A percentile compares a stretch with the other conserved stretches of the same genome.
These are phyloP conservation scores for Drosophila fungiperda DNA, from an alignment of 2,888 invertebrate genomes.

Conservation along the genomic window DNA sequence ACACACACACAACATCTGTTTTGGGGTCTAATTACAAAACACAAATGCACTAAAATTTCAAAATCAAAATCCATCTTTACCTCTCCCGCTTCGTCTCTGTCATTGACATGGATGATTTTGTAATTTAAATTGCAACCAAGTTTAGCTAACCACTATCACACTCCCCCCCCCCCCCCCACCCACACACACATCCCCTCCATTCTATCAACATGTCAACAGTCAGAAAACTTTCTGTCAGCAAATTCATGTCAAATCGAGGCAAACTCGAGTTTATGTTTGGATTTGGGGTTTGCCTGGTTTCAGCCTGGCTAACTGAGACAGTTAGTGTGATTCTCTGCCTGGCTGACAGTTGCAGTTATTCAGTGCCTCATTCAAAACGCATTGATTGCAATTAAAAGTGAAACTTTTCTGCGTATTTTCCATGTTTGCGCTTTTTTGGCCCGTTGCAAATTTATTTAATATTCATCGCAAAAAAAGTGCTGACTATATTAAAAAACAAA, in stretches of 20 bases:
- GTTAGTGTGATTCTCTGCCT: not conserved
- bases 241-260: constrained; percentile 60
- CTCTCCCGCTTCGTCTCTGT: constrained; percentile 26
- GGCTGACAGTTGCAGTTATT: constrained; percentile 12
- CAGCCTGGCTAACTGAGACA: constrained; percentile 21
- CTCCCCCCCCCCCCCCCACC: not conserved
- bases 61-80: constrained; percentile 27
- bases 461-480: not conserved
- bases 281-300: not conserved
- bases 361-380: constrained; percentile 54
- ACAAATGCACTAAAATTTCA: constrained; percentile 74
- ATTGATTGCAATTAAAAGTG: constrained; percentile 60
- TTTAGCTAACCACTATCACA: constrained; percentile 14
- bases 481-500: constrained; percentile 10
- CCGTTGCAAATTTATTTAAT: constrained; percentile 16
- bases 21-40: constrained; percentile 73
- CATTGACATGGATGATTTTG: constrained; percentile 71
- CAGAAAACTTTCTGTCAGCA: constrained; percentile 74
- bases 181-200: not conserved
- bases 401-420: constrained; percentile 57
- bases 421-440: constrained; percentile 39
- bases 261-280: constrained; percentile 29
- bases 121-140: constrained; percentile 75
- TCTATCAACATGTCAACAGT: constrained; percentile 59
- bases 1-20: constrained; percentile 7